Evolutionary conservation across 2,797 vertebrate genomes (phyloP).

Genomic region (Apogon talboti): DNA sequence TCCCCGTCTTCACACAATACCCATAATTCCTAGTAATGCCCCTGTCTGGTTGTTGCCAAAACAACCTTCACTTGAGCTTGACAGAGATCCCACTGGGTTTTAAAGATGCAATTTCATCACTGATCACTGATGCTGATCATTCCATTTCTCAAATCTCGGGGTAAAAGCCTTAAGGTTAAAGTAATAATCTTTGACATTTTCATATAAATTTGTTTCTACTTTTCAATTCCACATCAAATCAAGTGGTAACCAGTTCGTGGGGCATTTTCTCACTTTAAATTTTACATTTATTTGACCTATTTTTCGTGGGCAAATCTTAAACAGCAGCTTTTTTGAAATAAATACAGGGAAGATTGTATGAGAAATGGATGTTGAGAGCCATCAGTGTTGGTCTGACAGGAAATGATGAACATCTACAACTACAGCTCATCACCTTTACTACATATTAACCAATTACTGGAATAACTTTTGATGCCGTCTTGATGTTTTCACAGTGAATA

Average conservation of each 20-base stretch:
- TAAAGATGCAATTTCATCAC: constrained; percentile 37
- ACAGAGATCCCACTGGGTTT: constrained; percentile 24
- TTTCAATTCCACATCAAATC: constrained; percentile 21
- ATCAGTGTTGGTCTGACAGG: background rate
- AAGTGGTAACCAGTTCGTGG: background rate
- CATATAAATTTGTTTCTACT: constrained; percentile 19
- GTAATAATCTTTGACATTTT: constrained; percentile 30
- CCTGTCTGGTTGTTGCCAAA: constrained; percentile 6
- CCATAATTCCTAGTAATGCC: constrained; percentile 6
- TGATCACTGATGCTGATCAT: constrained; percentile 50
- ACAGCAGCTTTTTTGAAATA: background rate
- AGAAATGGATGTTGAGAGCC: background rate
- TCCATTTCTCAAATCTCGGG: constrained; percentile 28
- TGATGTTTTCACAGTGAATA: background rate
- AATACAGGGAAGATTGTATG: background rate
- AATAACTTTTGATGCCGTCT: background rate
- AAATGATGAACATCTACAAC: background rate
- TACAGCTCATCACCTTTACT: background rate
- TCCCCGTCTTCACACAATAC: background rate
- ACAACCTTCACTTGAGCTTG: background rate
- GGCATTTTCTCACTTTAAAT: background rate
- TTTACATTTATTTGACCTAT: background rate
- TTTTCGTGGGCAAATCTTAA: background rate
- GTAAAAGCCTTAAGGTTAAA: constrained; percentile 4
- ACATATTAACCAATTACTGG: background rate